Base-by-base conservation (phyloP, 2,113 vertebrate genomes). In the Saccopteryx bilineata region DNA sequence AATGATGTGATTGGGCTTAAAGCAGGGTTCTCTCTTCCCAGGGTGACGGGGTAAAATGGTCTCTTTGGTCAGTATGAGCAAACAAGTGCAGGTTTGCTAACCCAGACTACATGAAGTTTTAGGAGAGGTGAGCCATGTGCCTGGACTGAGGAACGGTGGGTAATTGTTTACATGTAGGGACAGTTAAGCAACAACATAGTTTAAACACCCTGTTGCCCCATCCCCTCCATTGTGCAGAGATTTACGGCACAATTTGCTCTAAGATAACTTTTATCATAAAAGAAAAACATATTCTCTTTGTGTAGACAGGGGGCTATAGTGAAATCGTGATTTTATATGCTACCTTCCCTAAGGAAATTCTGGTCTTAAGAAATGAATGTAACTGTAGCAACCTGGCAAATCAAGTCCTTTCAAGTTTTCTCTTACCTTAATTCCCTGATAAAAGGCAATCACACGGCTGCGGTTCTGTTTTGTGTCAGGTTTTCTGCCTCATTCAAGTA, bases 281-380 rank as follows among this genome's bases (percentile, higher is more conserved):
- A 26, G n/a, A 87, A 90, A 83, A 88, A 60, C 1, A 68, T 60
- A 87, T 75, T 65, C 7, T 78, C 50, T 89, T 61, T 11, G 17
- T 18, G 23, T 54, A 54, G n/a, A 56, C 18, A 46, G 19, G 31
- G 31, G 9, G 21, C 31, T 66, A 7, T 26, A 50, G 26, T 71
- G 85, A 91, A 85, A 75, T 75, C 21, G 52, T 83, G 33, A 71
- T 48, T 97, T 89, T 89, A 72, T 66, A 39, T 48, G 33, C 46
- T 90, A 33, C 4, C 17, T 87, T 90, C 92, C n/a, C 68, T 71
- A 72, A 94, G 60, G 33, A 90, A 87, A 92, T 92, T 71, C 50
- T 86, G 7, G 18, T 60, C 87, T 93, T 75, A 56, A 39, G 71
- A 86, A 91, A 69, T 76, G 19, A 90, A 24, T 46, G 21, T 72